A percentile compares a stretch with the other conserved stretches of the same genome.
phyloP scores from a whole-genome alignment of 2,888 invertebrate species.

The Stramonita haemastoma region DNA sequence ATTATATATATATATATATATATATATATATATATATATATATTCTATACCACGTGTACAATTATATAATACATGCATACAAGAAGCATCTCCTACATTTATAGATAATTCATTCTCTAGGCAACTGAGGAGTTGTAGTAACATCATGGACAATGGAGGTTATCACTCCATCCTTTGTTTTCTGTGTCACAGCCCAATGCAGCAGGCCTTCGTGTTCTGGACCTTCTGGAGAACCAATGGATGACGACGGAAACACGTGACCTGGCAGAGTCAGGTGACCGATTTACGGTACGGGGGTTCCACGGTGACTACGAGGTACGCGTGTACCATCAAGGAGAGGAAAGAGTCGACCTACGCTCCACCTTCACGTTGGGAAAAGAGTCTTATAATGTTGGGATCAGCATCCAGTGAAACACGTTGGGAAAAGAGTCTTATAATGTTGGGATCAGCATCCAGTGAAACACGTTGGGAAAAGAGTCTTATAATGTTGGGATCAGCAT shows the following conservation, averaged over 20 bases:
- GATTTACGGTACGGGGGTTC: slow-evolving; percentile 48
- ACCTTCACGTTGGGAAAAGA: slow-evolving; percentile 22
- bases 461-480: not conserved
- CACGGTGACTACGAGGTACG: slow-evolving; percentile 53
- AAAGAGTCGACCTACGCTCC: not conserved
- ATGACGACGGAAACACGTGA: slow-evolving; percentile 44
- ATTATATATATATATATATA: not conserved
- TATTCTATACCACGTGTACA: not conserved
- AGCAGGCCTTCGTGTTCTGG: slow-evolving; percentile 42
- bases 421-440: not conserved
- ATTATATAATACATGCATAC: no score
- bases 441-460: slow-evolving; percentile 22
- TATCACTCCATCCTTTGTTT: not conserved
- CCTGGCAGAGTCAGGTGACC: slow-evolving; percentile 25
- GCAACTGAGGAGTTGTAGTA: no score
- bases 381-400: not conserved
- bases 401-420: slow-evolving; percentile 13
- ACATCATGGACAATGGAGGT: not conserved
- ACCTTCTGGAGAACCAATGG: slow-evolving; percentile 46
- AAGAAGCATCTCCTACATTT: no score
- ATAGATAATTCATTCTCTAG: no score
- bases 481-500: not conserved
- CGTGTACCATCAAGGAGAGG: slow-evolving; percentile 35
- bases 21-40: not conserved
- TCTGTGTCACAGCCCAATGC: slow-evolving; percentile 32